Conservation (phyloP, 2,888 invertebrate genomes). For the Spodoptera littoralis region DNA sequence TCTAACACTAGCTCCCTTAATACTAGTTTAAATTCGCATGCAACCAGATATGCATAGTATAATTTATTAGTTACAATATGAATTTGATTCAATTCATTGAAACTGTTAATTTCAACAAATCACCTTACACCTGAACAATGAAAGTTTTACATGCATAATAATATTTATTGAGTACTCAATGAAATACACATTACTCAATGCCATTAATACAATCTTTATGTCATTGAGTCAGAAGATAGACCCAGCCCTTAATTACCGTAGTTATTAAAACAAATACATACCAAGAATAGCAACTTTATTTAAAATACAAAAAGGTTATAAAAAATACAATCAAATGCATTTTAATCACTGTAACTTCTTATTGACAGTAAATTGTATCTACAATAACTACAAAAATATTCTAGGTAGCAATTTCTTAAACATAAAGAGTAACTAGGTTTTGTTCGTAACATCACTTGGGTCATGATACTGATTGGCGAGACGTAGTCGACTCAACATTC, state of each 20-base stretch:
- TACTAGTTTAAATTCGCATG: constrained; percentile 71
- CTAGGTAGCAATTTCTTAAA: constrained; percentile 74
- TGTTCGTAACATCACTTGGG: constrained; percentile 71
- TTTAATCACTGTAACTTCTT: constrained; percentile 85
- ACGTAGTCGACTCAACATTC: constrained; percentile 30
- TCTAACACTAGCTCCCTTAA: constrained; percentile 64
- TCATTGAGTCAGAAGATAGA: constrained; percentile 32
- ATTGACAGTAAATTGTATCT: constrained; percentile 73
- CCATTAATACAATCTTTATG: constrained; percentile 32
- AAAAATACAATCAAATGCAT: constrained; percentile 88
- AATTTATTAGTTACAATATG: constrained; percentile 59
- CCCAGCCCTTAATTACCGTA: constrained; percentile 30
- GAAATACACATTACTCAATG: constrained; percentile 30
- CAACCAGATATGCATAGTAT: constrained; percentile 67
- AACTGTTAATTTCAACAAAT: constrained; percentile 30
- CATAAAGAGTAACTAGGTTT: constrained; percentile 63
- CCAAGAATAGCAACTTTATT: constrained; percentile 88
- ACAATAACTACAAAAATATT: constrained; percentile 77
- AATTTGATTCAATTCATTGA: constrained; percentile 31
- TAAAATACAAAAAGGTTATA: constrained; percentile 88
- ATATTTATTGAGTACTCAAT: constrained; percentile 32
- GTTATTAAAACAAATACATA: constrained; percentile 75
- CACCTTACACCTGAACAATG: constrained; percentile 11
- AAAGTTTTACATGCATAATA: constrained; percentile 57
- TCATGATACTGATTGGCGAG: constrained; percentile 53